These are phyloP conservation scores for Aplocera efformata DNA, from an alignment of 2,888 invertebrate species.

Conservation along the genomic window DNA sequence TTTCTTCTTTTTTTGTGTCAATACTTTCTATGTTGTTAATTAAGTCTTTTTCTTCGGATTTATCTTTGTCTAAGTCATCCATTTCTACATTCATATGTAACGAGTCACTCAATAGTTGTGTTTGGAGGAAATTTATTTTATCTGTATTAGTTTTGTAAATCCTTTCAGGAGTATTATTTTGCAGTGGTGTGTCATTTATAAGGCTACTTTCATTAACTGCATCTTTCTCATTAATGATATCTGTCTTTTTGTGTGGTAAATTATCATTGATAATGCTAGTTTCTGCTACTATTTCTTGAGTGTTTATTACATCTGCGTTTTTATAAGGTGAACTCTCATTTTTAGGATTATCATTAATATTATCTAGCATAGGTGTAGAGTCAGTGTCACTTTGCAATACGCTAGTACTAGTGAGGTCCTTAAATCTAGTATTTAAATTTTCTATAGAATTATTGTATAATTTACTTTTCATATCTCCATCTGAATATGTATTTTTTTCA, in stretches of 20 bases:
- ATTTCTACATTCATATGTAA: constrained; percentile 37
- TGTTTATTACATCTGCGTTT: constrained; percentile 21
- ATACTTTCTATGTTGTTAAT: constrained; percentile 23
- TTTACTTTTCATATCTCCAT: constrained; percentile 61
- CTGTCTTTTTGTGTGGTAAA: too few species aligned
- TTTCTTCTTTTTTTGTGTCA: constrained; percentile 27
- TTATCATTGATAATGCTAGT: background rate
- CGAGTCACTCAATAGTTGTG: constrained; percentile 53
- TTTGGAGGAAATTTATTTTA: constrained; percentile 70
- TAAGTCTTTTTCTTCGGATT: constrained; percentile 40
- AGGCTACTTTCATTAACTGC: constrained; percentile 29
- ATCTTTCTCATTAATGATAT: too few species aligned
- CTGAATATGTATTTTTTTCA: constrained; percentile 56
- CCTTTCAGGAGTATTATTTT: constrained; percentile 44
- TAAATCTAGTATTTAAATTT: constrained; percentile 48
- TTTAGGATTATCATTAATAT: constrained; percentile 19
- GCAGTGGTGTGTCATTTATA: constrained; percentile 3
- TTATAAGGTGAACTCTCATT: constrained; percentile 13
- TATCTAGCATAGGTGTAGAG: constrained; percentile 30
- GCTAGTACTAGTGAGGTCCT: constrained; percentile 45
- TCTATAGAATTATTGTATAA: constrained; percentile 58
- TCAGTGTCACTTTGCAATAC: constrained; percentile 40
- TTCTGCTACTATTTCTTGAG: constrained; percentile 2
- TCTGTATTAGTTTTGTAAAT: constrained; percentile 64
- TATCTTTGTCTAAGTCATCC: constrained; percentile 32